Evolutionary conservation across 2,888 invertebrate species (phyloP), one percentile per base, ranked within the genome.

Genomic region (Limnephilus auricula): DNA sequence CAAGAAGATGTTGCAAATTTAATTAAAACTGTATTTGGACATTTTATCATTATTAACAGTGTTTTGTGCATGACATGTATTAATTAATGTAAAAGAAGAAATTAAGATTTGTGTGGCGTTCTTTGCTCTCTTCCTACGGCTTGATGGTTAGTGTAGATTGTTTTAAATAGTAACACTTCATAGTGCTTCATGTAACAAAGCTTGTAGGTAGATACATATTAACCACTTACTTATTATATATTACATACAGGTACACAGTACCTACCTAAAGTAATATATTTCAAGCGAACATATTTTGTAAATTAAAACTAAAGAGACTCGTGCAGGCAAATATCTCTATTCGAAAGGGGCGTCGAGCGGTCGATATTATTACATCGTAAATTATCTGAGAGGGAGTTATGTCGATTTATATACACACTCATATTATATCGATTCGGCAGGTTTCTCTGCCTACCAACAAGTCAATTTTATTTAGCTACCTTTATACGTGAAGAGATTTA

Each of bases 291-390:
- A 65, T 18, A 65, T 65, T 65, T 65, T 65, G 50, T 65, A 65
- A 65, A 65, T 65, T 65, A 65, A 65, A 65, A 65, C 50, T 65
- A 15, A 18, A 82, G 34, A 34, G 37, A 84, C n/a, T 37, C 40
- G 84, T 45, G 85, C 45, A 30, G 31, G 82, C 82, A 45, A 85
- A 91, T 92, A 91, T 91, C 90, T 92, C 90, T 89, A 92, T 92
- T 92, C 90, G 79, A 84, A 90, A 92, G 84, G 92, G 92, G 92
- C 92, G 92, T 92, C 34, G 82, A 50, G 78, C 65, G 83, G 78
- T 89, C 89, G 79, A 37, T 86, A 85, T 30, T 45, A 31, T 79
- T 89, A 86, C 91, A 31, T 80, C 91, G 89, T 89, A 91, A 79
- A 85, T 89, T 79, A 91, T 82, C 80, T 83, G 32, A 40, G 87